Percentiles rank a stretch among this genome's conserved stretches.
Evolutionary conservation across 2,797 vertebrate genomes (phyloP).

Genomic region (Anisognathus igniventris): DNA sequence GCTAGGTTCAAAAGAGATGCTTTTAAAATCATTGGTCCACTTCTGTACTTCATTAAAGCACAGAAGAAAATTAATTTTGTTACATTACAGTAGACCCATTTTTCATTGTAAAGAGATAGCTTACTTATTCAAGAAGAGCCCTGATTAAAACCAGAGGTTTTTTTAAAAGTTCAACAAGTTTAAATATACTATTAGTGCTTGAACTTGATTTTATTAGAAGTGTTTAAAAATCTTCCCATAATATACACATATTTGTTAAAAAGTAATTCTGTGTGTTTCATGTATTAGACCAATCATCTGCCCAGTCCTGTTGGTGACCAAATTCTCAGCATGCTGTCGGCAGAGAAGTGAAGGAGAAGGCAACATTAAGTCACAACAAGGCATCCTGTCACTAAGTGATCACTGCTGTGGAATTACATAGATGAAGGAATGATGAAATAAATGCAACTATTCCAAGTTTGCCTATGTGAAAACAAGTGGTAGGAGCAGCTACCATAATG

Average conservation of each 20-base stretch:
- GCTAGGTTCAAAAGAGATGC: not conserved
- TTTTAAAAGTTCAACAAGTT: constrained; percentile 11
- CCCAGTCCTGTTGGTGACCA: not conserved
- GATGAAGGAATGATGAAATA: not conserved
- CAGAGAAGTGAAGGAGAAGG: not conserved
- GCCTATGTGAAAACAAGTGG: not conserved
- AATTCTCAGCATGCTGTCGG: not conserved
- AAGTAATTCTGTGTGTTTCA: constrained; percentile 5
- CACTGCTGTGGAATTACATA: not conserved
- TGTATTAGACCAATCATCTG: not conserved
- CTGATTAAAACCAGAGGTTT: constrained; percentile 76
- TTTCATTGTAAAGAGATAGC: constrained; percentile 19
- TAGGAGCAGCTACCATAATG: not conserved
- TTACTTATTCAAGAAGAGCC: not conserved
- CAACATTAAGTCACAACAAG: not conserved
- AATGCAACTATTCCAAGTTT: not conserved
- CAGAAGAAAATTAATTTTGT: not conserved
- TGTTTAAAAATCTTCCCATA: constrained; percentile 1
- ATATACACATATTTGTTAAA: not conserved
- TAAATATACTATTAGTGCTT: constrained; percentile 51
- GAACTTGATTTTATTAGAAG: constrained; percentile 56
- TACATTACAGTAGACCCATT: not conserved
- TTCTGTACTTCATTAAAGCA: not conserved
- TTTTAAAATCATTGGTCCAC: not conserved
- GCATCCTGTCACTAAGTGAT: not conserved